Conservation (phyloP, 30 jellyfish, hydroid and myxozoan species). For the Hydra vulgaris region DNA sequence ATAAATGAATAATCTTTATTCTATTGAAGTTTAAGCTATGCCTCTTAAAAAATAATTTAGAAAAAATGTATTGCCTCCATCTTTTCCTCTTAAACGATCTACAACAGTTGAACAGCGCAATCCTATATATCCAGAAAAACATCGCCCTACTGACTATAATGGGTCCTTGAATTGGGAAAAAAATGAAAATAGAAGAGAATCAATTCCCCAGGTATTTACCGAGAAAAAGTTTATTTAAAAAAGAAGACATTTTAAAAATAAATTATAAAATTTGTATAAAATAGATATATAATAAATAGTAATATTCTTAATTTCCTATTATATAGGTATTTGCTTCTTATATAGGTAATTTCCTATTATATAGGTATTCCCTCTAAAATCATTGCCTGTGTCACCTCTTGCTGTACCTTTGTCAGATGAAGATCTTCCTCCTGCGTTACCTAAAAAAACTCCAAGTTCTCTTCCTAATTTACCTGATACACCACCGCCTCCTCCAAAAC, state of each 20-base stretch:
- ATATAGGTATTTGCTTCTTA: too few relatives aligned
- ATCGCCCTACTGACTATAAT: too few relatives aligned
- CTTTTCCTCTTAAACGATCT: neutral
- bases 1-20: too few relatives aligned
- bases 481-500: conserved; percentile 23
- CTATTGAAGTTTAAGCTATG: too few relatives aligned
- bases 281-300: too few relatives aligned
- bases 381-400: neutral
- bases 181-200: neutral
- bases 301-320: too few relatives aligned
- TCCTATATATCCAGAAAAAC: neutral
- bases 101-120: neutral
- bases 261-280: too few relatives aligned
- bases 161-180: neutral
- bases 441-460: neutral
- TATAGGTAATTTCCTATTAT: too few relatives aligned
- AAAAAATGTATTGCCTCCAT: too few relatives aligned
- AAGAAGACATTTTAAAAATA: too few relatives aligned
- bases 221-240: too few relatives aligned
- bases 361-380: neutral
- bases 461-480: neutral
- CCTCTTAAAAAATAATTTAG: too few relatives aligned
- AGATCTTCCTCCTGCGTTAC: neutral
- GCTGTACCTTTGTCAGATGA: neutral
- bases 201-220: neutral